Evolutionary conservation across 1,140 invertebrate species (phyloP).

Genomic region (Thereuonema tuberculata): DNA sequence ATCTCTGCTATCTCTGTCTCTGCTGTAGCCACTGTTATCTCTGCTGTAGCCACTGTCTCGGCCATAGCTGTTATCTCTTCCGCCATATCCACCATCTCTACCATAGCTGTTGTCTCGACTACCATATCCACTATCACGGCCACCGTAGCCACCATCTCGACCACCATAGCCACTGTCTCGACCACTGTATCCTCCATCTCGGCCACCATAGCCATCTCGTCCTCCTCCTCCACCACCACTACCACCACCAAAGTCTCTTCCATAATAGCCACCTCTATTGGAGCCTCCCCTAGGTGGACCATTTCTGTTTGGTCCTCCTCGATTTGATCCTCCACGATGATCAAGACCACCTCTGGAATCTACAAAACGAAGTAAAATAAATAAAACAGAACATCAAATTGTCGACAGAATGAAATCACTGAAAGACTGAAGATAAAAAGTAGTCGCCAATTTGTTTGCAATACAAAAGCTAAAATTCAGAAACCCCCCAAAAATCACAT

Average conservation of each 20-base stretch:
- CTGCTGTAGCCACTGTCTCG: not conserved
- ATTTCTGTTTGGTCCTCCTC: too few species aligned
- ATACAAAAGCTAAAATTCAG: too few species aligned
- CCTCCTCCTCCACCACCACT: slow-evolving; percentile 16
- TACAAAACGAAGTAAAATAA: too few species aligned
- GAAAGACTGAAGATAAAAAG: too few species aligned
- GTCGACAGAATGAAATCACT: too few species aligned
- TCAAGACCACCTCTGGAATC: too few species aligned
- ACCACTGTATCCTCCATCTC: slow-evolving; percentile 19
- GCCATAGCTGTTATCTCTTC: not conserved
- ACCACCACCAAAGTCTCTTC: not conserved
- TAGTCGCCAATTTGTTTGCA: too few species aligned
- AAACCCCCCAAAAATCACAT: too few species aligned
- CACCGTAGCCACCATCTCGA: slow-evolving; percentile 13
- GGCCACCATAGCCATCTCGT: slow-evolving; percentile 8
- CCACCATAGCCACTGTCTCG: slow-evolving; percentile 15
- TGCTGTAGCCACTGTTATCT: not conserved
- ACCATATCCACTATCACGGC: too few species aligned
- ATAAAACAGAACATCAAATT: too few species aligned
- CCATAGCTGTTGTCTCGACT: not conserved
- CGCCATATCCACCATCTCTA: not conserved
- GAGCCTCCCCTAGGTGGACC: not conserved
- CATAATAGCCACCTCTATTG: not conserved
- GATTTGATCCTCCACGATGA: too few species aligned
- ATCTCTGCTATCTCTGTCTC: too few species aligned